These are phyloP conservation scores for Brevimyrus niger DNA, from an alignment of 2,113 vertebrate genomes.

Conservation along the genomic window DNA sequence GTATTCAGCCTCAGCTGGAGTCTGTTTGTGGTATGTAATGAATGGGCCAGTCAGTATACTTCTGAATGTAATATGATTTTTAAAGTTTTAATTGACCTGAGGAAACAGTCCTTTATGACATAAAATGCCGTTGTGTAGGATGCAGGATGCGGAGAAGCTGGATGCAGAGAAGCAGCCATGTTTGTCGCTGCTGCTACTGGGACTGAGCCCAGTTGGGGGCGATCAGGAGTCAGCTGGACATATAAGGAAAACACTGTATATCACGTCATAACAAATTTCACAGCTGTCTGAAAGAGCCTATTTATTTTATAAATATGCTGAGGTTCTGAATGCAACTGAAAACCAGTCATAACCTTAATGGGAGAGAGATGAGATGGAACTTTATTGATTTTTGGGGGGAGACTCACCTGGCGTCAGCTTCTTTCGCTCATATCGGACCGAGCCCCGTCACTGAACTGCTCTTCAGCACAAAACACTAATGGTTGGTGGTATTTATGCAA, in stretches of 20 bases:
- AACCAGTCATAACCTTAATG: neutral
- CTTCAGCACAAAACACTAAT: neutral
- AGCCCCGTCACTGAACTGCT: neutral
- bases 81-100: neutral
- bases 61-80: neutral
- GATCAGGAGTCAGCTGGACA: neutral
- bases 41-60: neutral
- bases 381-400: neutral
- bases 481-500: neutral
- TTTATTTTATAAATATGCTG: neutral
- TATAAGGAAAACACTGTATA: neutral
- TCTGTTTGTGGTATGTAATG: neutral
- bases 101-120: neutral
- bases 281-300: neutral
- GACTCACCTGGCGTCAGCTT: neutral
- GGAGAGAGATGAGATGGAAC: neutral
- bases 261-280: neutral
- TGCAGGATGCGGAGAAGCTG: neutral
- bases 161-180: neutral
- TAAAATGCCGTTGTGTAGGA: neutral
- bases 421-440: neutral
- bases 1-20: no score
- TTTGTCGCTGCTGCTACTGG: neutral
- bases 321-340: neutral
- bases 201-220: neutral